Evolutionary conservation across 1,140 invertebrate species (phyloP), one percentile per base, ranked within the genome.

Genomic region (Oncopeltus fasciatus): DNA sequence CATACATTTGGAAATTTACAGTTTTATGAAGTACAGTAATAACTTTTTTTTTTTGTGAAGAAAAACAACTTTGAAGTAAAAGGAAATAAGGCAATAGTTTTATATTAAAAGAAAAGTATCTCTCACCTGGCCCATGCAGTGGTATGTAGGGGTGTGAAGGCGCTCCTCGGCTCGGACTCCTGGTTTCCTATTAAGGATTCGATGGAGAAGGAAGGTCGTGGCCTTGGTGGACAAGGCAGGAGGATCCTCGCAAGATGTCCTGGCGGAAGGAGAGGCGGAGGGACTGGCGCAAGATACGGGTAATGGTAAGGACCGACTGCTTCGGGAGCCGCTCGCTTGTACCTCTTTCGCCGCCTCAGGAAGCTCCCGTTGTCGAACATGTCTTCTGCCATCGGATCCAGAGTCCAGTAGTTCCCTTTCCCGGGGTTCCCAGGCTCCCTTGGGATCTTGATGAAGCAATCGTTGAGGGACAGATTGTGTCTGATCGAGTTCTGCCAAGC

Each of bases 281-380:
- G 74, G 18, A 71, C 62, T 24, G 75, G 73, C 11, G 75, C 72
- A 24, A 75, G 67, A 58, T 77, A 78, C 0, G 74, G 71, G 18
- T 73, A 74, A 14, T 56, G 51, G 51, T 80, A 75, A 1, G 77
- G 73, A 0, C 81, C 68, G 4, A 81, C 73, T 31, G 79, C 75
- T 57, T 80, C 77, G 20, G 82, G 80, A 24, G 81, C 81, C 9
- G 89, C 87, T 51, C 93, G 77, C 73, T 97, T 98, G 77, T 95
- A 99, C 24, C 96, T 80, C 75, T 99, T 99, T 59, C 96, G 75
- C 20, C 96, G 80, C 3, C 96, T 74, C 46, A 99, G 76, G 71
- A 99, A 99, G 70, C 90, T 95, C 0, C 97, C 97, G 73, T 99
- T 99, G 72, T 99, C 96, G 70, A 99, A 99, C 97, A 99, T 99